A percentile compares a stretch with the other conserved stretches of the same genome.
These are phyloP conservation scores for Micoletzkya japonica DNA, from an alignment of 2,888 invertebrate genomes.

Conservation along the genomic window DNA sequence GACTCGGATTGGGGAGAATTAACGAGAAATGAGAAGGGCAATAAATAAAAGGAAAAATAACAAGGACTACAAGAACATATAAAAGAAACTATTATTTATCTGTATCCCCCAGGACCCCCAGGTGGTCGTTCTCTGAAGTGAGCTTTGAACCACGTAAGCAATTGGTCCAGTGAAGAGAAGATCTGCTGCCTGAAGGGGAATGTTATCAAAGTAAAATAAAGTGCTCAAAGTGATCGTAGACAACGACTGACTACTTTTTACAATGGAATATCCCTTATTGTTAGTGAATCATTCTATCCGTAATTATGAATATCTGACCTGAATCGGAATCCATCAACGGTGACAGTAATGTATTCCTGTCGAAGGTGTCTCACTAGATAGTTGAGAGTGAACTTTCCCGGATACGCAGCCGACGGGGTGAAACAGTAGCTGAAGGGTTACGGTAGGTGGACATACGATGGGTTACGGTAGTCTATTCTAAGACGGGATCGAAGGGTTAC, in stretches of 20 bases:
- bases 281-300: constrained; percentile 12
- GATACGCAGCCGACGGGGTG: constrained; percentile 40
- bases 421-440: constrained; percentile 53
- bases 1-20: no score
- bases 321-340: constrained; percentile 89
- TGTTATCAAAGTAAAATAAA: no score
- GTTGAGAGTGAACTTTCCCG: constrained; percentile 89
- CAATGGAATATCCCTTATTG: no score
- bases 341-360: constrained; percentile 87
- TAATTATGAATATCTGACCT: constrained; percentile 1
- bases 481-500: neutral
- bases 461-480: neutral
- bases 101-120: neutral
- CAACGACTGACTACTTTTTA: no score
- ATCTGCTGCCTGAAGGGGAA: constrained; percentile 71
- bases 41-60: neutral
- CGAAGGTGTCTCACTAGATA: constrained; percentile 85
- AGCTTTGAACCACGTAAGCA: constrained; percentile 96
- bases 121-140: constrained; percentile 73
- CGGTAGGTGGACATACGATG: neutral
- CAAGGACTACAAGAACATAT: neutral
- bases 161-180: constrained; percentile 79
- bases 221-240: no score
- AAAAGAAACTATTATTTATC: neutral
- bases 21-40: neutral